Conservation (phyloP, 2,113 vertebrate species). For the Cichladusa arquata region DNA sequence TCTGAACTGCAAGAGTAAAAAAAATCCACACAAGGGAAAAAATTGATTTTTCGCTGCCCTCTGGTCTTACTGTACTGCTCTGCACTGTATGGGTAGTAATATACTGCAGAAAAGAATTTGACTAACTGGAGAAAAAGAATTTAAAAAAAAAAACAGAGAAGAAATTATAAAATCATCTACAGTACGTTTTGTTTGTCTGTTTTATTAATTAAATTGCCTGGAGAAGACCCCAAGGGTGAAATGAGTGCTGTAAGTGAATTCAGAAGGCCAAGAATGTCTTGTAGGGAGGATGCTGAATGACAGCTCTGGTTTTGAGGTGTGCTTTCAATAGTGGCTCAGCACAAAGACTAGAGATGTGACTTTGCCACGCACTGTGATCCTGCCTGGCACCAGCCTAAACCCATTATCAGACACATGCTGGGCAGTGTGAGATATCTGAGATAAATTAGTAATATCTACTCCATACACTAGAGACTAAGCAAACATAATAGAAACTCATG, state of each 20-base stretch:
- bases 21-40: background rate
- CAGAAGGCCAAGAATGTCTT: background rate
- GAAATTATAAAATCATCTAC: background rate
- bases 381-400: background rate
- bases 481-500: background rate
- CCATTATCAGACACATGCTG: background rate
- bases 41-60: background rate
- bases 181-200: background rate
- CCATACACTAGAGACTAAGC: background rate
- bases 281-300: background rate
- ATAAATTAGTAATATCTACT: background rate
- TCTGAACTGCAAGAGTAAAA: background rate
- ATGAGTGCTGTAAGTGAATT: background rate
- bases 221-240: background rate
- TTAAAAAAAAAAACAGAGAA: background rate
- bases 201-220: background rate
- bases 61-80: background rate
- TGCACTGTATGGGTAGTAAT: background rate
- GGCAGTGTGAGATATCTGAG: background rate
- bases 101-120: background rate
- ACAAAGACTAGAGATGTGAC: background rate
- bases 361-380: fast-evolving
- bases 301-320: background rate
- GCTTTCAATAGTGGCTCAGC: background rate
- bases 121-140: background rate